A percentile compares a stretch with the other conserved stretches of the same genome.
Conservation (phyloP, 2,888 invertebrate genomes). For the Ellobium chinense region DNA sequence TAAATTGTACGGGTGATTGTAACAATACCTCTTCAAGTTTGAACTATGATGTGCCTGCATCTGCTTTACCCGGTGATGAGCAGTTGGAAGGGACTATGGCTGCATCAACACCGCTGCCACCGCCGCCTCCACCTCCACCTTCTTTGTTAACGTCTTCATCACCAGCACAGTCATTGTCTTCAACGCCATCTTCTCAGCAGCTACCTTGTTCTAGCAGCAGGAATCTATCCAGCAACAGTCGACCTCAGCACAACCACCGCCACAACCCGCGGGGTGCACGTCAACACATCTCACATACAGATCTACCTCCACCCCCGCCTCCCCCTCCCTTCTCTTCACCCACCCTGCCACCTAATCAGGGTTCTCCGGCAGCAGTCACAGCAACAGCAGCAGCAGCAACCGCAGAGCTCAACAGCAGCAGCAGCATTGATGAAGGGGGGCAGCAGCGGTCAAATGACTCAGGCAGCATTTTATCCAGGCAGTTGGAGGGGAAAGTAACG, state of each 20-base stretch:
- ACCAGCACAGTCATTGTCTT: constrained; percentile 1
- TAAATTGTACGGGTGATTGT: constrained; percentile 9
- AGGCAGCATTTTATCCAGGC: constrained; percentile 42
- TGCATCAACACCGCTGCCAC: not conserved
- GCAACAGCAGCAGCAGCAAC: constrained; percentile 17
- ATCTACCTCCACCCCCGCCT: constrained; percentile 43
- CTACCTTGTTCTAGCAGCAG: constrained; percentile 34
- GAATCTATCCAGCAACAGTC: constrained; percentile 27
- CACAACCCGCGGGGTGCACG: constrained; percentile 8
- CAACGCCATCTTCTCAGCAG: constrained; percentile 37
- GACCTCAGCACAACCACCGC: constrained; percentile 26
- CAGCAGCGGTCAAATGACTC: constrained; percentile 23
- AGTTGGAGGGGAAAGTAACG: constrained; percentile 29
- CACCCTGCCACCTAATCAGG: constrained; percentile 39
- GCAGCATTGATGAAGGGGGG: constrained; percentile 33
- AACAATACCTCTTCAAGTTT: not conserved
- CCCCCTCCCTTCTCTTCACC: constrained; percentile 21
- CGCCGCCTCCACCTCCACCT: constrained; percentile 3
- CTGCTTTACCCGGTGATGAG: constrained; percentile 1
- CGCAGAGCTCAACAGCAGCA: constrained; percentile 22
- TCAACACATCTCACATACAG: constrained; percentile 27
- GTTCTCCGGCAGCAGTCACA: constrained; percentile 34
- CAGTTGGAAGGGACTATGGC: not conserved
- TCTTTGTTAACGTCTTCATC: not conserved
- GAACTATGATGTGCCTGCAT: constrained; percentile 1